Evolutionary conservation across 2,797 vertebrate genomes (phyloP), one percentile per base, ranked within the genome.

Genomic region (Carduelis carduelis): DNA sequence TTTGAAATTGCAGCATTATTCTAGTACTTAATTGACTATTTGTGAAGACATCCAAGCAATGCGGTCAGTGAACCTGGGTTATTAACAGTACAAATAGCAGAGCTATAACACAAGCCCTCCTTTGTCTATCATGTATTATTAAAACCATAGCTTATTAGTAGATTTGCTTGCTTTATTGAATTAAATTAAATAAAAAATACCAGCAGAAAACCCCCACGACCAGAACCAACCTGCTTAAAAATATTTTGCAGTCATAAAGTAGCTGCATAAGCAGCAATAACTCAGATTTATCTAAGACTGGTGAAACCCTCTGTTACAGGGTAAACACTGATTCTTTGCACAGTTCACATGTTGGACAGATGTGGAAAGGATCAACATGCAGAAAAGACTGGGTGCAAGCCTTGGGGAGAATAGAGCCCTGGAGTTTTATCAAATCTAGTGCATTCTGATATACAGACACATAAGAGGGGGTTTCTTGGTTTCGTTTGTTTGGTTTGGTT

Each of bases 341-440:
- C 1, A 13, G 78, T 71, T 84, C 96, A 93, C 21, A 17, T 93
- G 92, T 34, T 82, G 60, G 87, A 60, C 88, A 97, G 93, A 97
- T 95, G 90, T 89, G 77, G 35, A 75, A 32, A 32, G 55, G 61
- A 94, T 92, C 90, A 49, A 35, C 81, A 89, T 96, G 89, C 82
- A 91, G 68, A 9, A 66, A 41, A 52, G 69, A 64, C 50, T 37
- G 50, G 70, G 47, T 63, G 49, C 65, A 88, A 84, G 60, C 75
- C 65, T 61, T 27, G 19, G 30, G 65, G 64, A 93, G 56, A 74
- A 81, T 12, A 80, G 55, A 77, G 41, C 26, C 70, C 88, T 28
- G 41, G 65, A 91, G 39, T 70, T 91, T 59, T 81, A 83, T 57
- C 70, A 96, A 46, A 94, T 83, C 85, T 79, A 90, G 32, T 85